Evolutionary conservation across 2,888 invertebrate genomes (phyloP).

Genomic region (Laspeyria flexula): DNA sequence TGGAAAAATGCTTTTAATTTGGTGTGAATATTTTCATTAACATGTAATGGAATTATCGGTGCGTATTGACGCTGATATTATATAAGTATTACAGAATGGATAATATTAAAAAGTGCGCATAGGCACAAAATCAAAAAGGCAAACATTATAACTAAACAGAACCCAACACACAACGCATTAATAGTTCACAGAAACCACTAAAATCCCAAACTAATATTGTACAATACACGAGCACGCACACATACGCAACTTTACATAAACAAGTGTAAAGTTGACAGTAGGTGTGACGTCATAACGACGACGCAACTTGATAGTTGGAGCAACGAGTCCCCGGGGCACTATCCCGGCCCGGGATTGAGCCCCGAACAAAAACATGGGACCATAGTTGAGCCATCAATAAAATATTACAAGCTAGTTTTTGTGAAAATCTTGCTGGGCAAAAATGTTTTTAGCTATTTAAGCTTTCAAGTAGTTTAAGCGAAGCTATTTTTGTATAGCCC

Average conservation of each 20-base stretch:
- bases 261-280: constrained; percentile 25
- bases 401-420: constrained; percentile 37
- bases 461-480: constrained; percentile 1
- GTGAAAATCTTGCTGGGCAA: constrained; percentile 8
- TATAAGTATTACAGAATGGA: too few relatives aligned
- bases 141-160: background rate
- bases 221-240: background rate
- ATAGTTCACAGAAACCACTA: background rate
- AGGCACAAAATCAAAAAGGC: too few relatives aligned
- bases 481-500: background rate
- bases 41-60: background rate
- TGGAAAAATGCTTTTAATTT: constrained; percentile 20
- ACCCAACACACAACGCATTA: background rate
- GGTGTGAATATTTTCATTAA: background rate
- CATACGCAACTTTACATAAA: constrained; percentile 6
- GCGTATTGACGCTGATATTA: background rate
- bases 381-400: constrained; percentile 42
- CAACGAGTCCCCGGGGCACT: constrained; percentile 38
- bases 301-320: constrained; percentile 43
- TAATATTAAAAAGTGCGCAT: too few relatives aligned
- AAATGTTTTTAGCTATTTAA: constrained; percentile 10
- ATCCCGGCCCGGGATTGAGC: constrained; percentile 31
- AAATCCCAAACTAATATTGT: constrained; percentile 2
- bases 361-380: constrained; percentile 25
- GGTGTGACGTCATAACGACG: constrained; percentile 45